A percentile compares a stretch with the other conserved stretches of the same genome.
Evolutionary conservation across 1,140 invertebrate genomes (phyloP).

Genomic region (Chrysopa pallens): DNA sequence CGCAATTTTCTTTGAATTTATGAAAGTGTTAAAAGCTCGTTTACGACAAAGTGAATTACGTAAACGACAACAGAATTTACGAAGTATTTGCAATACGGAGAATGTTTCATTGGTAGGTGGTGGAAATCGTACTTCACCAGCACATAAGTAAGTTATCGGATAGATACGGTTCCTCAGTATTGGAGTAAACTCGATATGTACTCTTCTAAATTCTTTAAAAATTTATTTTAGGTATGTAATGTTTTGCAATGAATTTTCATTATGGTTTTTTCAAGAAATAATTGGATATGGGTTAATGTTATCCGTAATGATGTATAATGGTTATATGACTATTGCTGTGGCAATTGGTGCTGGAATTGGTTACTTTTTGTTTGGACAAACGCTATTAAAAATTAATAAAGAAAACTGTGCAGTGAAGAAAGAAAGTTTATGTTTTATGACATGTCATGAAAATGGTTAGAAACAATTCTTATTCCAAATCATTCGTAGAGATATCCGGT

Average conservation of each 20-base stretch:
- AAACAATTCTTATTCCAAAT: too few relatives aligned
- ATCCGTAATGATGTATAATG: conserved; percentile 77
- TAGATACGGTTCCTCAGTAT: background rate
- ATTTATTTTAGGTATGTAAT: conserved; percentile 13
- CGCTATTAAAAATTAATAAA: conserved; percentile 22
- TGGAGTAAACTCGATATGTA: background rate
- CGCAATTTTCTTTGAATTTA: conserved; percentile 18
- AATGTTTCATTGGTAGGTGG: conserved; percentile 11
- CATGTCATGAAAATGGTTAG: conserved; percentile 12
- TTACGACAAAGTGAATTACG: conserved; percentile 17
- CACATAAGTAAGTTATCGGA: conserved; percentile 8
- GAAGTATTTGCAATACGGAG: conserved; percentile 15
- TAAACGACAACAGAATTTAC: conserved; percentile 15
- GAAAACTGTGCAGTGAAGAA: conserved; percentile 21
- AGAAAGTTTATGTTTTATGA: conserved; percentile 16
- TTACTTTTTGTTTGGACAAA: conserved; percentile 33
- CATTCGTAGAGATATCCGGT: too few relatives aligned
- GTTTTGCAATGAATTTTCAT: conserved; percentile 14
- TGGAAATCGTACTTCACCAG: conserved; percentile 7
- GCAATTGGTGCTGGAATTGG: conserved; percentile 59
- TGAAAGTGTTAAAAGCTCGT: conserved; percentile 19
- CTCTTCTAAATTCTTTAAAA: background rate
- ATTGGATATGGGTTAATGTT: conserved; percentile 78
- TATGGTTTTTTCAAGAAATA: conserved; percentile 17
- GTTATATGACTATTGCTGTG: conserved; percentile 56